These are phyloP conservation scores for Meiosimyza platycephala DNA, from an alignment of 2,888 invertebrate species.

Conservation along the genomic window DNA sequence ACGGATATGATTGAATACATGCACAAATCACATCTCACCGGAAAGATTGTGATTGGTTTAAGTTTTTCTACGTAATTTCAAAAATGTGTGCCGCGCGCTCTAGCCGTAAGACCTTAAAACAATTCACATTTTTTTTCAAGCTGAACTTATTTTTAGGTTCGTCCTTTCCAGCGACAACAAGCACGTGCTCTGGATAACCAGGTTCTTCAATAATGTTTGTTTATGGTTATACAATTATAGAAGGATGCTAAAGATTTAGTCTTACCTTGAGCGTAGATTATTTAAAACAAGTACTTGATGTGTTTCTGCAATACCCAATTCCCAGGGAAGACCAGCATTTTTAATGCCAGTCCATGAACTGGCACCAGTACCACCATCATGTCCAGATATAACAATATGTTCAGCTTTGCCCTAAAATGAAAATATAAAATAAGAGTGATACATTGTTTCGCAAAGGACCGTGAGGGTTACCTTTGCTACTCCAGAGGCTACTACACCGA, in stretches of 20 bases:
- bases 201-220: conserved; percentile 63
- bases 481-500: conserved; percentile 98
- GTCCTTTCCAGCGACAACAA: conserved; percentile 53
- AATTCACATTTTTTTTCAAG: conserved; percentile 5
- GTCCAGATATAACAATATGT: conserved; percentile 98
- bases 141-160: conserved; percentile 26
- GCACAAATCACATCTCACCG: conserved; percentile 52
- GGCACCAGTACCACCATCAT: conserved; percentile 99
- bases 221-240: conserved; percentile 58
- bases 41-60: conserved; percentile 46
- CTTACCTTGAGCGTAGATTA: conserved; percentile 81
- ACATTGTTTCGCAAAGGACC: not conserved
- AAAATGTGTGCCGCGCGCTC: conserved; percentile 21
- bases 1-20: conserved; percentile 9
- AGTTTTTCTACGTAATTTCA: not conserved
- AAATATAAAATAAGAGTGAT: not conserved
- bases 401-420: conserved; percentile 89
- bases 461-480: conserved; percentile 83
- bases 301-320: conserved; percentile 97
- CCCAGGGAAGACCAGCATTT: conserved; percentile 98
- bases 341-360: conserved; percentile 99
- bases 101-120: conserved; percentile 13
- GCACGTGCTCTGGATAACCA: conserved; percentile 66
- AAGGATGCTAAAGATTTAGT: conserved; percentile 52
- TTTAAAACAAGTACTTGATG: conserved; percentile 96